A percentile compares a stretch with the other conserved stretches of the same genome.
phyloP scores from a whole-genome alignment of 2,797 vertebrate genomes.

The Arrhamphus sclerolepis region DNA sequence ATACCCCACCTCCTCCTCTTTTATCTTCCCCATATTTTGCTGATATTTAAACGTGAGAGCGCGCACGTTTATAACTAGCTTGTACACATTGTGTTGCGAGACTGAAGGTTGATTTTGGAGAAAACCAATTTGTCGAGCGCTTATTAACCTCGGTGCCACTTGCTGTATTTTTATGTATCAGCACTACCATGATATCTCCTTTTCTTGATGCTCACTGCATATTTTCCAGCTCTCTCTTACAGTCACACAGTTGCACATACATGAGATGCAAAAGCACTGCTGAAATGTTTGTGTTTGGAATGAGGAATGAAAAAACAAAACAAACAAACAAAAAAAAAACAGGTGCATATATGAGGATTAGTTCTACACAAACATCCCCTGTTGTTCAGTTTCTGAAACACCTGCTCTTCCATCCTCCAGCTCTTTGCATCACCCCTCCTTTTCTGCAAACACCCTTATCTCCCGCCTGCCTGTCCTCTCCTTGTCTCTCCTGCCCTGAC shows the following conservation, averaged over 20 bases:
- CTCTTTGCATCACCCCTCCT: constrained; percentile 1
- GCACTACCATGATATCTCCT: constrained; percentile 59
- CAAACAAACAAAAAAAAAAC: too few relatives aligned
- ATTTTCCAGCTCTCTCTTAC: constrained; percentile 20
- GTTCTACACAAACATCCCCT: constrained; percentile 8
- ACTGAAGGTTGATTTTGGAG: constrained; percentile 31
- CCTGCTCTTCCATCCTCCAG: constrained; percentile 10
- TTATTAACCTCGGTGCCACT: constrained; percentile 66
- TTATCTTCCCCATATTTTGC: constrained; percentile 10
- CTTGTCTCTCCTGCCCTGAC: constrained; percentile 35
- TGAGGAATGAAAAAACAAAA: too few relatives aligned
- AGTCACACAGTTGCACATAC: constrained; percentile 7
- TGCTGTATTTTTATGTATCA: constrained; percentile 60
- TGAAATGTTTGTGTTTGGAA: constrained; percentile 32
- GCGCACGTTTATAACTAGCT: neutral
- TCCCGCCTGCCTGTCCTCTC: constrained; percentile 26
- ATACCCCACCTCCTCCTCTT: neutral
- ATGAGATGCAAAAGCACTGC: constrained; percentile 32
- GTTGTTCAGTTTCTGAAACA: constrained; percentile 16
- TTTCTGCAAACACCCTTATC: constrained; percentile 12
- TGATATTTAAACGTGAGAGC: constrained; percentile 13
- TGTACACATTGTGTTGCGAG: constrained; percentile 17
- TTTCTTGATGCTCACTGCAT: constrained; percentile 29
- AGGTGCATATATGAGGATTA: constrained; percentile 31
- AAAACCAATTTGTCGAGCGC: constrained; percentile 69